Percentiles rank a stretch among this genome's conserved stretches.
Evolutionary conservation across 2,888 invertebrate genomes (phyloP).

Genomic region (Ernsta delagoae): DNA sequence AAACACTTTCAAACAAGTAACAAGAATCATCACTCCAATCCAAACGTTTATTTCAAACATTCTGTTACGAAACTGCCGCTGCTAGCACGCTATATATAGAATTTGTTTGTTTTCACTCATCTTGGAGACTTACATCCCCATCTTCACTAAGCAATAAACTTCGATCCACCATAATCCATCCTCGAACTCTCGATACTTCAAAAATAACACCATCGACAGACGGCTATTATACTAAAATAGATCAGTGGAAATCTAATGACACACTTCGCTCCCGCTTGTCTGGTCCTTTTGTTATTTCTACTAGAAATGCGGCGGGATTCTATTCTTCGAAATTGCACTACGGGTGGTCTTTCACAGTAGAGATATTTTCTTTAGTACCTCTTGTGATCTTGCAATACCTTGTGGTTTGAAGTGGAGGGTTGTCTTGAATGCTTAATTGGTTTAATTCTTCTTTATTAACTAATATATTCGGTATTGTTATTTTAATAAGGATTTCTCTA

Average conservation of each 20-base stretch:
- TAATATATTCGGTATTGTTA: no score
- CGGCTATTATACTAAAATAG: slow-evolving; percentile 60
- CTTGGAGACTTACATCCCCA: slow-evolving; percentile 29
- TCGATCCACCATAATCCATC: slow-evolving; percentile 66
- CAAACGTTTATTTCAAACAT: slow-evolving; percentile 16
- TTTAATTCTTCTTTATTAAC: neutral
- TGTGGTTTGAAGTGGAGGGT: neutral
- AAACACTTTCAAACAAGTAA: slow-evolving; percentile 22
- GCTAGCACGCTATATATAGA: slow-evolving; percentile 25
- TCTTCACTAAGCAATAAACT: slow-evolving; percentile 58
- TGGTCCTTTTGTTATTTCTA: slow-evolving; percentile 25
- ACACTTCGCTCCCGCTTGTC: slow-evolving; percentile 63
- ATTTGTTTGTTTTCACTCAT: slow-evolving; percentile 35
- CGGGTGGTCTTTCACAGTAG: slow-evolving; percentile 64
- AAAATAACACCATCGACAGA: slow-evolving; percentile 53
- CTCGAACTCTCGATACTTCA: slow-evolving; percentile 52
- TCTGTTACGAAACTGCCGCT: slow-evolving; percentile 26
- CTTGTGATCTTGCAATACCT: neutral
- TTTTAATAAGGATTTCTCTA: no score
- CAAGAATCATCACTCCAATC: slow-evolving; percentile 24
- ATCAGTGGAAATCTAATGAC: slow-evolving; percentile 71
- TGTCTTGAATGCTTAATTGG: neutral
- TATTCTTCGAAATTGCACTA: slow-evolving; percentile 61
- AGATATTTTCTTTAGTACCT: neutral
- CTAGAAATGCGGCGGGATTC: slow-evolving; percentile 39